Evolutionary conservation across 2,888 invertebrate species (phyloP).

Genomic region (Oithona nana): DNA sequence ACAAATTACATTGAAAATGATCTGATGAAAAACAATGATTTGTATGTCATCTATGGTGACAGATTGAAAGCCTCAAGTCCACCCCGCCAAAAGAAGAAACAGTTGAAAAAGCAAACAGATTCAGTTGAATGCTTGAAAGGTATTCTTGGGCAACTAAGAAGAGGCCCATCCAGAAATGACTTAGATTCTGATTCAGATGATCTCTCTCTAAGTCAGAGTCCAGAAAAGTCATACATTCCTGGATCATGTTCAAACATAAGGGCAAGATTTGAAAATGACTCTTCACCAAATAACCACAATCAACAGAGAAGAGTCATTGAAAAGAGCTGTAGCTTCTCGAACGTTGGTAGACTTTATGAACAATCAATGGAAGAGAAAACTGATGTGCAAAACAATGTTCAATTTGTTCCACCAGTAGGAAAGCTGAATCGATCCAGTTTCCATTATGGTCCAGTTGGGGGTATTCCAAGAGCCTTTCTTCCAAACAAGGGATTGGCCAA

Average conservation of each 20-base stretch:
- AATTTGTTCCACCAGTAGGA: too few relatives aligned
- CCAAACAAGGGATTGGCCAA: not conserved
- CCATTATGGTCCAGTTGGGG: not conserved
- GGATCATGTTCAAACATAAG: not conserved
- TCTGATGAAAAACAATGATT: not conserved
- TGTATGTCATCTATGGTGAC: constrained; percentile 1
- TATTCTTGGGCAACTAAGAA: constrained; percentile 1
- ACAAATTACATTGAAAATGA: not conserved
- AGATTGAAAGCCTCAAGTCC: not conserved
- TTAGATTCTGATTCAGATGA: not conserved
- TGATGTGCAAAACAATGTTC: not conserved
- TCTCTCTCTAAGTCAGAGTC: not conserved
- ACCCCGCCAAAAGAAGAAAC: not conserved
- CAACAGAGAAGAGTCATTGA: not conserved
- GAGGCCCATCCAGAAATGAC: not conserved
- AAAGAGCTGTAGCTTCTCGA: not conserved
- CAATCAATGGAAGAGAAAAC: not conserved
- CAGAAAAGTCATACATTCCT: too few relatives aligned
- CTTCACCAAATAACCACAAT: too few relatives aligned
- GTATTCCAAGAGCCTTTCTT: not conserved
- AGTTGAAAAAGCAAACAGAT: not conserved
- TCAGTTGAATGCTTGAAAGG: not conserved
- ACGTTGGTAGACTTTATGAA: not conserved
- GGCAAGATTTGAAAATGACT: not conserved
- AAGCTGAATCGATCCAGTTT: too few relatives aligned